These are phyloP conservation scores for Spilarctia lutea DNA, from an alignment of 2,888 invertebrate genomes.

Conservation along the genomic window DNA sequence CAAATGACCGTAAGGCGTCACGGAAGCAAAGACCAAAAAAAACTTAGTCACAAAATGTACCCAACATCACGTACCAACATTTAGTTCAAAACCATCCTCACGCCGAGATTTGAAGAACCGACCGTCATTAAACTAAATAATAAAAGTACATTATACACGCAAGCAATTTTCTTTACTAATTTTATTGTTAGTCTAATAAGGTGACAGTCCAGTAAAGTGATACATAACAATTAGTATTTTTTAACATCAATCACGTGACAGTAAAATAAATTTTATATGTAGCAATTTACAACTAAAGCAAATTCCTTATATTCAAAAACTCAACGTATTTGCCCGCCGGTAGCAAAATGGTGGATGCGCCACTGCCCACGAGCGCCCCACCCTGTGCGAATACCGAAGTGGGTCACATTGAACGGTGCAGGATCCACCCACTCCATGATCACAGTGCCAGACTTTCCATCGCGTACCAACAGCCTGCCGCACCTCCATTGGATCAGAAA, in stretches of 20 bases:
- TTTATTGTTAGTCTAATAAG: slow-evolving; percentile 49
- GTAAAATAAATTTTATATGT: slow-evolving; percentile 37
- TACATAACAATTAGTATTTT: slow-evolving; percentile 36
- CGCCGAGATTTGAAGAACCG: slow-evolving; percentile 32
- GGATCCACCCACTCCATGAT: slow-evolving; percentile 88
- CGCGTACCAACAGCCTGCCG: slow-evolving; percentile 83
- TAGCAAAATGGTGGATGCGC: slow-evolving; percentile 82
- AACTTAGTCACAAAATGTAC: slow-evolving; percentile 77
- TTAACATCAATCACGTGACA: slow-evolving; percentile 34
- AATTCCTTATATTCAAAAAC: slow-evolving; percentile 60
- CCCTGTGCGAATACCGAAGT: slow-evolving; percentile 88
- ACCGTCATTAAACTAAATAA: slow-evolving; percentile 10
- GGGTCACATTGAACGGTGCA: slow-evolving; percentile 86
- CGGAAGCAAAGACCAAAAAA: slow-evolving; percentile 23
- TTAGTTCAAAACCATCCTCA: slow-evolving; percentile 59
- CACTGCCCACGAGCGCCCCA: slow-evolving; percentile 89
- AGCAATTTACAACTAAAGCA: slow-evolving; percentile 74
- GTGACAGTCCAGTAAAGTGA: slow-evolving; percentile 22
- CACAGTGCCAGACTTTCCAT: slow-evolving; percentile 79
- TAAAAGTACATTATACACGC: slow-evolving; percentile 32
- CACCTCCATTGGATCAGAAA: slow-evolving; percentile 87
- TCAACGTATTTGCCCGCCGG: slow-evolving; percentile 73
- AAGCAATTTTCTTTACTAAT: slow-evolving; percentile 46
- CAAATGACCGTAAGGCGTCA: slow-evolving; percentile 27
- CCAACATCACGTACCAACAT: slow-evolving; percentile 83